Base-by-base conservation (phyloP, 2,113 vertebrate species). In the Microtus richardsoni region DNA sequence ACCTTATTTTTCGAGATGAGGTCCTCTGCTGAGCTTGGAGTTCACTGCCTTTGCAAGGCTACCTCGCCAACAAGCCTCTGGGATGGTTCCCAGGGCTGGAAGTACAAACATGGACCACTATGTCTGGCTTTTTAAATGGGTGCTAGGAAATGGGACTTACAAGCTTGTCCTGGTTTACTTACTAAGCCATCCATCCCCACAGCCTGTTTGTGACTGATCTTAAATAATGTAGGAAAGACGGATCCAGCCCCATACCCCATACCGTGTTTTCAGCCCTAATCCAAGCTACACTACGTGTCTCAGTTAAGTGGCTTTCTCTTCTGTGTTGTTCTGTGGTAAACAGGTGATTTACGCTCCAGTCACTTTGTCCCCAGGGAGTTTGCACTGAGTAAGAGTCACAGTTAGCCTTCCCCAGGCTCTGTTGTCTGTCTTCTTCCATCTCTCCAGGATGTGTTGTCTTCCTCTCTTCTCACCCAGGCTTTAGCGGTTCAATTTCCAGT, bases 311-410 rank as follows among this genome's bases (percentile, higher is more conserved):
- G 36, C 22, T n/a, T 39, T 82, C 22, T 39, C 17, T 60, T n/a
- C 16, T 19, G 12, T 79, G 79, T 24, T 82, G 62, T 75, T 95
- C 60, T 83, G 94, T 90, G 91, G 93, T 83, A 94, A 95, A 66
- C 82, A 94, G 94, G 93, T 97, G 97, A 97, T 66, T 97, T 94
- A 95, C n/a, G 11, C 44, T 41, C 26, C 41, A 91, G 86, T 96
- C 92, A 88, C 89, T 91, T 89, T 33, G 39, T 90, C 82, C 47
- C 60, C 44, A 49, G 73, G 78, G 73, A 86, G 47, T 17, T 60
- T 78, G 44, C 14, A 26, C 36, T 78, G 74, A 19, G 84, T 39
- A 78, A 73, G 47, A 41, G 39, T 95, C 77, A 39, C 49, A 58
- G 75, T 58, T n/a, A 88, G 71, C 47, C 54, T 58, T 26, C 79